Percentiles rank a stretch among this genome's conserved stretches.
Evolutionary conservation across 2,113 vertebrate genomes (phyloP).

Genomic region (Rousettus leschenaultii): DNA sequence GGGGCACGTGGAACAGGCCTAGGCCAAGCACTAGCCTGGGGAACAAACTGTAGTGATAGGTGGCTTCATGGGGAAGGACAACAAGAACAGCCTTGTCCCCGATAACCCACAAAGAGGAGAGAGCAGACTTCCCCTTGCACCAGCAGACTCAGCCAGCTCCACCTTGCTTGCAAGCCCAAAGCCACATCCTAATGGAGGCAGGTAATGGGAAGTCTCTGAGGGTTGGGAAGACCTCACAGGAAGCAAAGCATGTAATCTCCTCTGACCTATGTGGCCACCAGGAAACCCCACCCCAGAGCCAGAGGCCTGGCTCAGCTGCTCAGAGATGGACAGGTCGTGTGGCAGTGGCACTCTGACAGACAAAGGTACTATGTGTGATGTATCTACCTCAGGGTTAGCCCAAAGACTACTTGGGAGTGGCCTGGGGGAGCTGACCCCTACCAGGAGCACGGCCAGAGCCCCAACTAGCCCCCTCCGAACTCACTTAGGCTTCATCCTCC

Average conservation of each 20-base stretch:
- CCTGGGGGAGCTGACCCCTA: no score
- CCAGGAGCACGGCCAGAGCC: not conserved
- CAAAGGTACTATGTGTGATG: rapidly evolving
- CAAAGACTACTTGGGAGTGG: not conserved
- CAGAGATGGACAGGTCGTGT: not conserved
- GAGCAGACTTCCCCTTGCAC: not conserved
- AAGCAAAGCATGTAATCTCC: not conserved
- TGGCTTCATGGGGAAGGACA: not conserved
- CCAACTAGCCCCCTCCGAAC: not conserved
- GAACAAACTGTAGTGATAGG: not conserved
- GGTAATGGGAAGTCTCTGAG: rapidly evolving
- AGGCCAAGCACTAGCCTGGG: not conserved
- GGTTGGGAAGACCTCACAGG: not conserved
- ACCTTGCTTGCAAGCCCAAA: not conserved
- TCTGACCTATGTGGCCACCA: rapidly evolving
- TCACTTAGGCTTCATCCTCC: not conserved
- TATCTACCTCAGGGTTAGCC: not conserved
- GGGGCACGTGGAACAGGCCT: not conserved
- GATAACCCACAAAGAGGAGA: not conserved
- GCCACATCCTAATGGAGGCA: not conserved
- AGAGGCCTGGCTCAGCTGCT: not conserved
- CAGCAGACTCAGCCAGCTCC: not conserved
- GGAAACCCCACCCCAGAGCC: not conserved
- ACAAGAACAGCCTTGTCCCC: not conserved
- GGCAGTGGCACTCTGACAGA: not conserved